Conservation (phyloP, 2,113 vertebrate species). For the Toxostoma redivivum region DNA sequence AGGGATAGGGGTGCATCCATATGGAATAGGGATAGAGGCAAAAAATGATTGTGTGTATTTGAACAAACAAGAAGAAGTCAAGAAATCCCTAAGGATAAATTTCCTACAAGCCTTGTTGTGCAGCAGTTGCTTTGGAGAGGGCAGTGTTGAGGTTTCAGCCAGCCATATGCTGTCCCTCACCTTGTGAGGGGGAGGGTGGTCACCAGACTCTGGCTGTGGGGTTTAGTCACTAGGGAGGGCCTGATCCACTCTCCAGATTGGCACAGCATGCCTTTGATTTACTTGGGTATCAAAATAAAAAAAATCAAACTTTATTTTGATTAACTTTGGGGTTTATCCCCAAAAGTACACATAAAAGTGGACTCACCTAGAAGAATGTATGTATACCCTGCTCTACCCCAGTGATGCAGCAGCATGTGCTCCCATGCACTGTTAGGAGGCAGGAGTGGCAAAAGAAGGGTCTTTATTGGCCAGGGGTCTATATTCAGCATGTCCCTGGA, state of each 20-base stretch:
- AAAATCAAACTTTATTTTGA: too few species aligned
- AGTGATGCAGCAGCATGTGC: neutral
- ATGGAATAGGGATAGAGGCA: neutral
- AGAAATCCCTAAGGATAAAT: neutral
- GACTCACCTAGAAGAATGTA: neutral
- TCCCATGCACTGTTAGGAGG: neutral
- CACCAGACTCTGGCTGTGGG: neutral
- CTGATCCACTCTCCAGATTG: neutral
- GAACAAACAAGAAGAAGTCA: neutral
- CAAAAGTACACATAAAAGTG: neutral
- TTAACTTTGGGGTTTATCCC: neutral
- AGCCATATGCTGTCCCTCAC: neutral
- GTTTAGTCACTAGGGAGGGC: neutral
- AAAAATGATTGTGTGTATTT: neutral
- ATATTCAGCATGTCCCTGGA: neutral
- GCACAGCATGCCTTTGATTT: neutral
- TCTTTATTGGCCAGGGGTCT: neutral
- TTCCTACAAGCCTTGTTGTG: neutral
- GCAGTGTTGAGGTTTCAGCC: neutral
- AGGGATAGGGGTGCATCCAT: neutral
- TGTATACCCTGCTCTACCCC: accelerated
- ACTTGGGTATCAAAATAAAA: too few species aligned
- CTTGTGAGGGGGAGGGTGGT: accelerated
- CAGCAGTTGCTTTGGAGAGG: neutral
- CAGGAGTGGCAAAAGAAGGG: neutral